These are phyloP conservation scores for Epinotia bilunana DNA, from an alignment of 2,888 invertebrate species.

Conservation along the genomic window DNA sequence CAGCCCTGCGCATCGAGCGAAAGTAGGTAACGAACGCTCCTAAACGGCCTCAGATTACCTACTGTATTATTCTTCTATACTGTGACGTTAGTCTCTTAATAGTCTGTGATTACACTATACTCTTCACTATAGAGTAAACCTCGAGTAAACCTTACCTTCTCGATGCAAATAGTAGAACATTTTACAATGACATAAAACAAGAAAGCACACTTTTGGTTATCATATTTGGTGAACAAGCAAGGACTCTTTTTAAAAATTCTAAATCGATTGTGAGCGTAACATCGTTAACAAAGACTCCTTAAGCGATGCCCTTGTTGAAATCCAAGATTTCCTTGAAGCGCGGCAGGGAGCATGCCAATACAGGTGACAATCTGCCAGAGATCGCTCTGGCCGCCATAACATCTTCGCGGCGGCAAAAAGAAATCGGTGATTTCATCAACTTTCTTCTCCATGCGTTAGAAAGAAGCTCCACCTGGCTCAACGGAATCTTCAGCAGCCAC, in stretches of 20 bases:
- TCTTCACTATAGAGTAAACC: not conserved
- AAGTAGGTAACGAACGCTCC: too few relatives aligned
- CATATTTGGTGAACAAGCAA: conserved; percentile 7
- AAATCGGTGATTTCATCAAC: conserved; percentile 71
- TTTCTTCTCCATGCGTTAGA: conserved; percentile 71
- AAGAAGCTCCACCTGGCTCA: conserved; percentile 72
- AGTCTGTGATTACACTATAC: too few relatives aligned
- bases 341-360: conserved; percentile 53
- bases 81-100: too few relatives aligned
- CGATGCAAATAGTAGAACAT: not conserved
- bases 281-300: conserved; percentile 30
- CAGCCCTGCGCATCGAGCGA: too few relatives aligned
- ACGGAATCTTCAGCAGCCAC: conserved; percentile 66
- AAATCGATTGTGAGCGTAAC: conserved; percentile 57
- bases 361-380: conserved; percentile 64
- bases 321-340: conserved; percentile 59
- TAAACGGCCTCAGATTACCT: too few relatives aligned
- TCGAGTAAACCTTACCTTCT: conserved; percentile 4
- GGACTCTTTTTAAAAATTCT: conserved; percentile 51
- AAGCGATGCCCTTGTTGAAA: conserved; percentile 59
- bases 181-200: not conserved
- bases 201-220: not conserved
- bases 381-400: conserved; percentile 73
- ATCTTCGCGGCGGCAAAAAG: conserved; percentile 73
- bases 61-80: too few relatives aligned